Evolutionary conservation across 2,113 vertebrate species (phyloP).

Genomic region (Otocyon megalotis): DNA sequence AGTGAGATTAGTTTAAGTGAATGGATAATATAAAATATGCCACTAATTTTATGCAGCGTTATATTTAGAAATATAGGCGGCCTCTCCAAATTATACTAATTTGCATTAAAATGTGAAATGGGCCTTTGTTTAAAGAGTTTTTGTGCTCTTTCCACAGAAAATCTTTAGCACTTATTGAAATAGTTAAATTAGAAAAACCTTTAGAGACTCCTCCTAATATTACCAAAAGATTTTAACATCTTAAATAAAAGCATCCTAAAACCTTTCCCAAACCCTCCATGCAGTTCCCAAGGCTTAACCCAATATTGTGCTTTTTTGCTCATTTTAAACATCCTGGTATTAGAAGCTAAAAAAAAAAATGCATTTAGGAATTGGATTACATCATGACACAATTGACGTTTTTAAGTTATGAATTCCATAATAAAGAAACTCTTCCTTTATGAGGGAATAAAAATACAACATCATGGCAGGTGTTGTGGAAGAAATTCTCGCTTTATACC

Average conservation of each 20-base stretch:
- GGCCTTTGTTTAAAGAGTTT: slow-evolving; percentile 71
- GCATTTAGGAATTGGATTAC: slow-evolving; percentile 47
- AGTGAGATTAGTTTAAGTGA: slow-evolving; percentile 62
- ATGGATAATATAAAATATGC: slow-evolving; percentile 67
- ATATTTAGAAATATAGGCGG: slow-evolving; percentile 72
- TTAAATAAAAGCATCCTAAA: slow-evolving; percentile 57
- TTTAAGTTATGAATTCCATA: slow-evolving; percentile 56
- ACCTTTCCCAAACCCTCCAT: background rate
- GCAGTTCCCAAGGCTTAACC: background rate
- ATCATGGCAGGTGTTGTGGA: slow-evolving; percentile 30
- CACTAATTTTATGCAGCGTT: slow-evolving; percentile 68
- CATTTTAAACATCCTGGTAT: slow-evolving; percentile 21
- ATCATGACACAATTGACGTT: slow-evolving; percentile 11
- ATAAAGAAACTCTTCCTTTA: slow-evolving; percentile 49
- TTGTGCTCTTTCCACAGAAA: slow-evolving; percentile 65
- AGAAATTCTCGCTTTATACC: slow-evolving; percentile 61
- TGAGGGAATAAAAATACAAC: slow-evolving; percentile 51
- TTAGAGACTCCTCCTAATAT: slow-evolving; percentile 48
- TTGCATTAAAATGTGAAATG: slow-evolving; percentile 76
- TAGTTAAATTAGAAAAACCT: slow-evolving; percentile 68
- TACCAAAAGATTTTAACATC: slow-evolving; percentile 58
- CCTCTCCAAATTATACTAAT: slow-evolving; percentile 72
- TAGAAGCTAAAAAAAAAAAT: slow-evolving; percentile 32
- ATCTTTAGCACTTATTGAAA: slow-evolving; percentile 68
- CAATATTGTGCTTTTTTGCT: background rate